These are phyloP conservation scores for Champsocephalus esox DNA, from an alignment of 2,797 vertebrate species.

Conservation along the genomic window DNA sequence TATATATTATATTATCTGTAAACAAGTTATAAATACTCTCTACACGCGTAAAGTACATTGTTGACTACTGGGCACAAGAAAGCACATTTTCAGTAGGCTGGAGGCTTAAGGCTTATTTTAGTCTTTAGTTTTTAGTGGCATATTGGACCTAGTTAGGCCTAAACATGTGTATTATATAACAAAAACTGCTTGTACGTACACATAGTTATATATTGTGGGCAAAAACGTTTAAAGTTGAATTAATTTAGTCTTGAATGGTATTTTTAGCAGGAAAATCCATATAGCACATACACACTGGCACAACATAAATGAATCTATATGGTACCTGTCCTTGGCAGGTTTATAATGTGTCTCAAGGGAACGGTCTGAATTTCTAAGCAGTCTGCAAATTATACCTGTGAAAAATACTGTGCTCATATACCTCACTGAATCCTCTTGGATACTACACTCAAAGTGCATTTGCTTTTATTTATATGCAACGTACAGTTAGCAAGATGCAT, in stretches of 20 bases:
- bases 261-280: background rate
- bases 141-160: background rate
- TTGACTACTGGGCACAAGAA: background rate
- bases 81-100: background rate
- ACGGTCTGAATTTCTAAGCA: constrained; percentile 11
- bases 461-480: background rate
- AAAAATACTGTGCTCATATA: background rate
- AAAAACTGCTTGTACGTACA: background rate
- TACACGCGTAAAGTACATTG: no score
- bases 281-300: background rate
- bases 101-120: background rate
- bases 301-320: background rate
- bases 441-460: constrained; percentile 16
- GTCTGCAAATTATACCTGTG: background rate
- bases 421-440: background rate
- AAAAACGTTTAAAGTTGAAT: background rate
- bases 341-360: background rate
- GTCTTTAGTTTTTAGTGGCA: background rate
- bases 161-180: background rate
- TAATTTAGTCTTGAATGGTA: background rate
- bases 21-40: background rate
- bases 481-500: constrained; percentile 27
- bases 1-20: background rate
- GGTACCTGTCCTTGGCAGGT: background rate
- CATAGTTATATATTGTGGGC: background rate